These are phyloP conservation scores for Poeciliopsis occidentalis DNA, from an alignment of 2,113 vertebrate species.

Conservation along the genomic window DNA sequence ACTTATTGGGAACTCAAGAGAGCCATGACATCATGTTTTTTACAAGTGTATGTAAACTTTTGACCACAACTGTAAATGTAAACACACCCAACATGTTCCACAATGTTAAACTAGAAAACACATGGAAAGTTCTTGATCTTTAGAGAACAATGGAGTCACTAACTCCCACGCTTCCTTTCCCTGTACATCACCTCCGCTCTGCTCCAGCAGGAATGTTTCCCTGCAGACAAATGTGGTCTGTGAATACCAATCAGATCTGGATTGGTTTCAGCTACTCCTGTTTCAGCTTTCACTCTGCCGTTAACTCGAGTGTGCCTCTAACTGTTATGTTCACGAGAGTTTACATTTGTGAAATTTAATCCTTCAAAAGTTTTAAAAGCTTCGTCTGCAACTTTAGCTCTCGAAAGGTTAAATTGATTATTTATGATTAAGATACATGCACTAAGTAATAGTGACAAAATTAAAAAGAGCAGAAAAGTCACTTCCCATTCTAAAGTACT, in stretches of 20 bases:
- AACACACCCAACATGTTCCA: background rate
- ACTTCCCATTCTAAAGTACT: too few species aligned
- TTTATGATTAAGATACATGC: background rate
- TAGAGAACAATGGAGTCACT: conserved; percentile 1
- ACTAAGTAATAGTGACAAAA: background rate
- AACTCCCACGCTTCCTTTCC: background rate
- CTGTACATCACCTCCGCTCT: conserved; percentile 13
- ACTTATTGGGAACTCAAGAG: too few species aligned
- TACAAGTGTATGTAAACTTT: too few species aligned
- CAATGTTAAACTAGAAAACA: background rate
- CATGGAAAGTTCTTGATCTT: background rate
- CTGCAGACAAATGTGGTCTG: conserved; percentile 38
- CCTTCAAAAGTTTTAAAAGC: background rate
- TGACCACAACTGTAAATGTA: too few species aligned
- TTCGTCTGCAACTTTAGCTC: background rate
- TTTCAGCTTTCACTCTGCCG: conserved; percentile 36
- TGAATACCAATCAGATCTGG: conserved; percentile 64
- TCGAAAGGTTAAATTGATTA: background rate
- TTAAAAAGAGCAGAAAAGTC: background rate
- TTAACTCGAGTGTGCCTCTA: conserved; percentile 8
- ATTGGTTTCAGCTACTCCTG: conserved; percentile 45
- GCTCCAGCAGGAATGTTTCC: conserved; percentile 48
- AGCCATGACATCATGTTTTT: too few species aligned
- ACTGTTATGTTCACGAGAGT: background rate
- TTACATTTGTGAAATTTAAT: background rate